Base-by-base conservation (phyloP, 2,797 vertebrate genomes). In the Lagocephalus sceleratus region DNA sequence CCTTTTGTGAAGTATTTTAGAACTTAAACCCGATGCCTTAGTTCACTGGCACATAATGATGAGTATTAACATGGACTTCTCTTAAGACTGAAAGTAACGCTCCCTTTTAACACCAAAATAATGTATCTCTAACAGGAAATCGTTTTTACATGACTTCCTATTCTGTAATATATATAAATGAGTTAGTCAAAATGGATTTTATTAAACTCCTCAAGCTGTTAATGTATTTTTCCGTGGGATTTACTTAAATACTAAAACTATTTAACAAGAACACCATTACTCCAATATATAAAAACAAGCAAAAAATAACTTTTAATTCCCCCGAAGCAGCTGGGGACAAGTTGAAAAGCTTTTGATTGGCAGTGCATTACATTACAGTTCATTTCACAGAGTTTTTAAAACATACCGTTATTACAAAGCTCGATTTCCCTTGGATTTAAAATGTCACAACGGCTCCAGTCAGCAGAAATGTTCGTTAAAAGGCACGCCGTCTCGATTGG, bases 131-230 rank as follows among this genome's bases (percentile, higher is more conserved):
- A 52, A 41, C 51, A 55, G 56, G 77, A 59, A 66, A 46, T 79
- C 75, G n/a, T 70, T 83, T 88, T 88, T 89, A 61, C 83, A 84
- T 80, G 75, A 78, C 73, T 81, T 78, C 70, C 74, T 80, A 71
- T 77, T 79, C 73, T 81, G 69, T 84, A 76, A 35, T 9, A 29
- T 29, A 79, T 78, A 79, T 83, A 76, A 75, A 83, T 79, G 50
- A 79, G 42, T 73, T 71, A 73, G 57, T 68, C 59, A 68, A 70
- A 67, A 73, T 66, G 54, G 66, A 83, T 86, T 86, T 84, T 71
- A 88, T 85, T 87, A 84, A 85, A 88, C 56, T 61, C 64, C 76
- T 78, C 17, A 66, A 73, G 68, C 63, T 70, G 54, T 77, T 55
- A 68, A 49, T 73, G 46, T 69, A 40, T 67, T 63, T 69, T 68